phyloP scores from a whole-genome alignment of 2,797 vertebrate genomes.

The Telmatherina bonti region DNA sequence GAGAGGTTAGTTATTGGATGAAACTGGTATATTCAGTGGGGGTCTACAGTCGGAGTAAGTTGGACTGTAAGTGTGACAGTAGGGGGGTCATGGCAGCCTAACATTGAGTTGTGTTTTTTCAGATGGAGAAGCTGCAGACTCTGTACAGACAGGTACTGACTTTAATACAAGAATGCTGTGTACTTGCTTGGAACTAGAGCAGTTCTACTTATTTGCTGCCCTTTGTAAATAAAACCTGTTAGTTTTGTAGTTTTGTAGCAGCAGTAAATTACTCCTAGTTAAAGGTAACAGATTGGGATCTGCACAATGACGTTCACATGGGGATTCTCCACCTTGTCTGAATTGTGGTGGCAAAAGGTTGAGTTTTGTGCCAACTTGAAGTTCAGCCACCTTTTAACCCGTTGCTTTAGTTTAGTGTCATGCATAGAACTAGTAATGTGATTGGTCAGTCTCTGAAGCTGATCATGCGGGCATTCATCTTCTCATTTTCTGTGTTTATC shows the following conservation, averaged over 20 bases:
- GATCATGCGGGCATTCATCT: constrained; percentile 18
- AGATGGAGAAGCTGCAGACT: constrained; percentile 47
- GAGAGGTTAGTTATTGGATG: not conserved
- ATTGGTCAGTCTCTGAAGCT: constrained; percentile 5
- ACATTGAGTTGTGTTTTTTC: constrained; percentile 44
- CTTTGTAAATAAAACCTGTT: not conserved
- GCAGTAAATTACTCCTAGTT: constrained; percentile 1
- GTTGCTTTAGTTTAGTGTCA: not conserved
- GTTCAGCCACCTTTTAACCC: not conserved
- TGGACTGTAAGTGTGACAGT: not conserved
- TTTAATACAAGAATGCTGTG: not conserved
- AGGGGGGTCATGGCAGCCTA: constrained; percentile 5
- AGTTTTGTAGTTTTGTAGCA: not conserved
- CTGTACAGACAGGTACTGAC: constrained; percentile 51
- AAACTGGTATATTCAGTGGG: not conserved
- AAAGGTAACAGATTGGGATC: not conserved
- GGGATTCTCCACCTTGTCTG: too few relatives aligned
- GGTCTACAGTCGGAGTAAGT: too few relatives aligned
- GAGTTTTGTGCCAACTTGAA: not conserved
- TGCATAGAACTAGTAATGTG: not conserved
- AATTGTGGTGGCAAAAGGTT: not conserved
- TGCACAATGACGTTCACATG: too few relatives aligned
- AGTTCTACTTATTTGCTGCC: not conserved
- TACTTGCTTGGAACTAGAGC: constrained; percentile 7
- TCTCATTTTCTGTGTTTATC: constrained; percentile 28